These are phyloP conservation scores for Rhagonycha fulva DNA, from an alignment of 2,888 invertebrate genomes.

Conservation along the genomic window DNA sequence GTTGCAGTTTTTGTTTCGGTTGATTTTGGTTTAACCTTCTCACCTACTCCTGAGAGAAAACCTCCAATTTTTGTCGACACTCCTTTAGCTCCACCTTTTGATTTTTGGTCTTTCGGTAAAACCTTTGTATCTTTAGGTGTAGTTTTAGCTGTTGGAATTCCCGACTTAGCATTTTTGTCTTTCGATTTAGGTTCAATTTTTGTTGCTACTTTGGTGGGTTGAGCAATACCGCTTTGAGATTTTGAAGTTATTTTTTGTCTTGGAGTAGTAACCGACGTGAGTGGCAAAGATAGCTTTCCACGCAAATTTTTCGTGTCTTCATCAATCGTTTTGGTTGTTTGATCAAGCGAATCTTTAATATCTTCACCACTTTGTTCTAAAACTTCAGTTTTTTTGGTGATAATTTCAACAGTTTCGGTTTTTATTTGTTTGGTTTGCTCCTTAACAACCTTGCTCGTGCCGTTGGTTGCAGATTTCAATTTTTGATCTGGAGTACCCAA, in stretches of 20 bases:
- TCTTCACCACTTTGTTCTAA: not conserved
- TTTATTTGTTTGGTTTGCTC: not conserved
- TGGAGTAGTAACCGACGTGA: not conserved
- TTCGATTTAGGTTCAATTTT: not conserved
- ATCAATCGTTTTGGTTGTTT: not conserved
- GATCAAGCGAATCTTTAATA: not conserved
- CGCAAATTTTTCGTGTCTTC: not conserved
- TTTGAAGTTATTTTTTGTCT: not conserved
- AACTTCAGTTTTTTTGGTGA: not conserved
- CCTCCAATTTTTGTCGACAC: slow-evolving; percentile 29
- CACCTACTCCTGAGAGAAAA: slow-evolving; percentile 30
- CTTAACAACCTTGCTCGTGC: not conserved
- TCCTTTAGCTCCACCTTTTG: not conserved
- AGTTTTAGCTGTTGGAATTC: not conserved
- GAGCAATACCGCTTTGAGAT: not conserved
- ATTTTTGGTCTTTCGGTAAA: slow-evolving; percentile 11
- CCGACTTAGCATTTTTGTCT: not conserved
- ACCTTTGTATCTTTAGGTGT: slow-evolving; percentile 33
- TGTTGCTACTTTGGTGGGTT: not conserved
- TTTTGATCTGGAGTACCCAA: not conserved
- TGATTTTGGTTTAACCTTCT: slow-evolving; percentile 12
- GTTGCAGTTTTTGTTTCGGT: not conserved
- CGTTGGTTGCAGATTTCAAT: not conserved
- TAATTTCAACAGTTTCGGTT: not conserved
- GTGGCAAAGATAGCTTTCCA: not conserved